Evolutionary conservation across 2,113 vertebrate species (phyloP).

Genomic region (Pangasianodon gigas): DNA sequence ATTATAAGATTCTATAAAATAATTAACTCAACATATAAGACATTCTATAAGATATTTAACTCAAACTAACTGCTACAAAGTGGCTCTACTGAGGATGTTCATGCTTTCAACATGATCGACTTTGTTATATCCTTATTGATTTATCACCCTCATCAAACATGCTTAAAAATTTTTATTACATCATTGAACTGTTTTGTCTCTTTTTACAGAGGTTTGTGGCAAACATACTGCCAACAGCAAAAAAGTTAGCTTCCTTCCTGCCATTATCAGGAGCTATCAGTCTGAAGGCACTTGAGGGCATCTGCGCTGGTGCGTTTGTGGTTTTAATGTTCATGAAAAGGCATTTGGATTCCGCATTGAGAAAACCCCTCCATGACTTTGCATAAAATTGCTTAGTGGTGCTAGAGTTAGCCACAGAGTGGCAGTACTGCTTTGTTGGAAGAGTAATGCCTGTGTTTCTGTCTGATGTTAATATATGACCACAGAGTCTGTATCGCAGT

Average conservation of each 20-base stretch:
- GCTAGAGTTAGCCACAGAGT: slow-evolving; percentile 15
- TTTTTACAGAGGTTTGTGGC: background rate
- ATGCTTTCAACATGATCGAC: background rate
- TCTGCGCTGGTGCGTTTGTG: background rate
- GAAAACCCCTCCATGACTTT: background rate
- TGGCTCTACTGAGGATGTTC: background rate
- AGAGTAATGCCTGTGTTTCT: background rate
- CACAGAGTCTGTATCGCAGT: background rate
- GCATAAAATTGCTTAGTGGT: background rate
- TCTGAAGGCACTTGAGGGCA: background rate
- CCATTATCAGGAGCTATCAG: background rate
- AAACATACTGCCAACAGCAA: background rate
- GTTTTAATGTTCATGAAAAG: background rate
- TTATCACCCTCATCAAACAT: background rate
- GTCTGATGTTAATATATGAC: background rate
- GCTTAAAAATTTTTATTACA: background rate
- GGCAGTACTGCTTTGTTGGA: slow-evolving; percentile 15
- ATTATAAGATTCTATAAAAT: too few species aligned
- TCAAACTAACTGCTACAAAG: background rate
- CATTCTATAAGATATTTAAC: background rate
- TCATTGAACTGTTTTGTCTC: background rate
- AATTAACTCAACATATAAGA: background rate
- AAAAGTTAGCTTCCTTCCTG: background rate
- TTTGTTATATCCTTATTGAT: background rate
- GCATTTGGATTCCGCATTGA: background rate